Conservation (phyloP, 2,113 vertebrate species). For the Poecile atricapillus region DNA sequence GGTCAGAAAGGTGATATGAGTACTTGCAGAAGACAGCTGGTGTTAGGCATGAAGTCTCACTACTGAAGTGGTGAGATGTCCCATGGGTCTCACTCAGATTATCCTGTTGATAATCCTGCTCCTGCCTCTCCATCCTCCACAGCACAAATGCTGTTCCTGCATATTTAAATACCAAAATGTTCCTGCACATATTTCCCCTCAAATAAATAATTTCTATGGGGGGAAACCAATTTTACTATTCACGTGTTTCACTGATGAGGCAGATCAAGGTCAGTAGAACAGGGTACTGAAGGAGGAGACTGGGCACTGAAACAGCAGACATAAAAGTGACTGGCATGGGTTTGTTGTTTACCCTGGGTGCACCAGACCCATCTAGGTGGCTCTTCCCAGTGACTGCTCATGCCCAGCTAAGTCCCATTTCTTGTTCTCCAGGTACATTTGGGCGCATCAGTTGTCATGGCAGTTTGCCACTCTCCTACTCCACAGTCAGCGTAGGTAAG, state of each 20-base stretch:
- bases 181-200: background rate
- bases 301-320: background rate
- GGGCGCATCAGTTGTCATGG: constrained; percentile 62
- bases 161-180: background rate
- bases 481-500: constrained; percentile 60
- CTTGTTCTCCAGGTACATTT: constrained; percentile 47
- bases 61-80: background rate
- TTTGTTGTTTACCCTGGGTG: background rate
- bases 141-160: background rate
- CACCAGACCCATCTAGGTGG: background rate
- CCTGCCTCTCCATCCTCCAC: background rate
- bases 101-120: background rate
- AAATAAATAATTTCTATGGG: background rate
- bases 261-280: background rate
- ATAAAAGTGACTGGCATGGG: background rate
- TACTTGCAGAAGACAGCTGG: background rate
- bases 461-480: constrained; percentile 54
- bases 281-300: background rate
- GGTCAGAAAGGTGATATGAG: background rate
- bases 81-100: background rate
- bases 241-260: background rate
- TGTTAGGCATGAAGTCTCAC: background rate
- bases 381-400: background rate
- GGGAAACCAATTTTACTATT: background rate
- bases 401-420: background rate